Conservation (phyloP, 2,888 invertebrate species). For the Drosophila differens region DNA sequence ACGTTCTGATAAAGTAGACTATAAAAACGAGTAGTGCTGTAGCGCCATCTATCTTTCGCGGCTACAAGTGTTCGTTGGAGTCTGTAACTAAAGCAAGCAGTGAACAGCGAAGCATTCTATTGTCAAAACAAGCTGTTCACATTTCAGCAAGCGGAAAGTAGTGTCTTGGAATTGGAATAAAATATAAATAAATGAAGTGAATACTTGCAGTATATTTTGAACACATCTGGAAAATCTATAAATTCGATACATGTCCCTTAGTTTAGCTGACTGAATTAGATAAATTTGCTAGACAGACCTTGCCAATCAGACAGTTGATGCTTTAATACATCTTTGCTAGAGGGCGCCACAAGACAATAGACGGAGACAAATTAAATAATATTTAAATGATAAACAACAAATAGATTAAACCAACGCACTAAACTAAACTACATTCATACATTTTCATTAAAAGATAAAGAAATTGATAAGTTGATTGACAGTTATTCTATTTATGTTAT, state of each 20-base stretch:
- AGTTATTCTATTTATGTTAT: neutral
- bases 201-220: neutral
- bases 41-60: constrained; percentile 21
- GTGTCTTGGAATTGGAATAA: neutral
- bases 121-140: neutral
- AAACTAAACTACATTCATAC: too few relatives aligned
- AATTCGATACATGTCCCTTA: rapidly evolving
- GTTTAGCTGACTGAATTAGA: neutral
- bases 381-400: neutral
- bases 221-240: neutral
- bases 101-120: neutral
- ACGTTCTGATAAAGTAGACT: neutral
- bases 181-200: neutral
- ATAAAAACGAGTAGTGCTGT: neutral
- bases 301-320: neutral
- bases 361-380: neutral
- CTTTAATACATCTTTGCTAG: neutral
- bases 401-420: too few relatives aligned
- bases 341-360: neutral
- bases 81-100: neutral
- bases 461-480: neutral
- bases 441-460: neutral
- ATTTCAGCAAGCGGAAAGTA: neutral
- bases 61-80: neutral
- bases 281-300: neutral